Evolutionary conservation across 2,888 invertebrate genomes (phyloP).

Genomic region (Ellobium chinense): DNA sequence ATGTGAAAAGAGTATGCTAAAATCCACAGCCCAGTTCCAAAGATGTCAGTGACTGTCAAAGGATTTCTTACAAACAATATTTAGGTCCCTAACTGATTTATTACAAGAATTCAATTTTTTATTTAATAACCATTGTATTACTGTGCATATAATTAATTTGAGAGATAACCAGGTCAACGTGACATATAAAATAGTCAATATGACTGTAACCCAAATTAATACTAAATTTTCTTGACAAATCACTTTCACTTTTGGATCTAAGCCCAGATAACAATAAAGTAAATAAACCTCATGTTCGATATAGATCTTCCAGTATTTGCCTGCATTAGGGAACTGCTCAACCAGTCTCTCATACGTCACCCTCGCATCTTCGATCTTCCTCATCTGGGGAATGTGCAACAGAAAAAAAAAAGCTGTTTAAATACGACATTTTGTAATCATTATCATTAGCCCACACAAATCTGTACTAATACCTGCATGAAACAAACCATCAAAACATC

Average conservation of each 20-base stretch:
- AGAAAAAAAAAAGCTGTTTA: no score
- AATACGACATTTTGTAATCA: no score
- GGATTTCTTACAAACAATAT: no score
- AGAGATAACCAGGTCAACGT: no score
- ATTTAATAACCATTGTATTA: no score
- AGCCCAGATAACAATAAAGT: conserved; percentile 13
- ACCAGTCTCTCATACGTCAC: conserved; percentile 96
- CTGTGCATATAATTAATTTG: no score
- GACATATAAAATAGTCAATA: no score
- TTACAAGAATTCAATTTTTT: no score
- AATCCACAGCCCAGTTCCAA: conserved; percentile 25
- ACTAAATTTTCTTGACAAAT: neutral
- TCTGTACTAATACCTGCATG: no score
- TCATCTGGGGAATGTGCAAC: conserved; percentile 78
- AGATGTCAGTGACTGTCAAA: conserved; percentile 4
- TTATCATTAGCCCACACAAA: no score
- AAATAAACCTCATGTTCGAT: conserved; percentile 78
- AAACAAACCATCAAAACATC: no score
- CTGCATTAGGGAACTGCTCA: conserved; percentile 95
- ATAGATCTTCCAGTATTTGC: conserved; percentile 99
- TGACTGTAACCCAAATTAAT: neutral
- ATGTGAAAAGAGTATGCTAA: neutral
- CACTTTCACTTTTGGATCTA: conserved; percentile 27
- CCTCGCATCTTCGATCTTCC: conserved; percentile 88
- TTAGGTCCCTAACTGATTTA: no score